Base-by-base conservation (phyloP, 2,797 vertebrate genomes). In the Oreortyx pictus region DNA sequence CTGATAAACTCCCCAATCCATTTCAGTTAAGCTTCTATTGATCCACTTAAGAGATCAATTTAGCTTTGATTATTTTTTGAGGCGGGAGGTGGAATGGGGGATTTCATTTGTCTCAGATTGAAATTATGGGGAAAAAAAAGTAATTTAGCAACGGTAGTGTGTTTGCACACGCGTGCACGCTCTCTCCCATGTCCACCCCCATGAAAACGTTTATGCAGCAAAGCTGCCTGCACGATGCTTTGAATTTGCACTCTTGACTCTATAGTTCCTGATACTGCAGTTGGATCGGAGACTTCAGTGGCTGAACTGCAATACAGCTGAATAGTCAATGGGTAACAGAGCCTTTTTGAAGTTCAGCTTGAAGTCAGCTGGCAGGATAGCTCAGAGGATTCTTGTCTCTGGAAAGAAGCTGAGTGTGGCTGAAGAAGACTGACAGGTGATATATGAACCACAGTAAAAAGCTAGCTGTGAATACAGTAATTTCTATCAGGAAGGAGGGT, bases 21-120 rank as follows among this genome's bases (percentile, higher is more conserved):
- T 97, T 97, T 96, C 93, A 93, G 95, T 97, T 97, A 96, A 96
- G 90, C 86, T 96, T 95, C 86, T 93, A 97, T 97, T 84, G 97
- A 97, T 97, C 93, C 93, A 97, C 94, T 97, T 97, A 97, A 89
- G 95, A 95, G 94, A 97, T 97, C 77, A 95, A 95, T 97, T 96
- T 96, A 68, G 77, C 82, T 94, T 97, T 59, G 64, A 95, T 97
- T 96, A 91, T 90, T 95, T 96, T 96, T 71, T 75, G 73, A 91
- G 52, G 39, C 0, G 37, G 50, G 27, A 37, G 33, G 67, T 33
- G 56, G 56, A 33, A 57, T 57, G 56, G 49, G 92, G 79, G 62
- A 96, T 97, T 96, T 96, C 73, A 90, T 96, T 91, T 96, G 76
- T 91, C 65, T 94, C 59, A 73, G 93, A 57, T 77, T 92, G 90